These are phyloP conservation scores for Agrotis ipsilon DNA, from an alignment of 2,888 invertebrate species.

Conservation along the genomic window DNA sequence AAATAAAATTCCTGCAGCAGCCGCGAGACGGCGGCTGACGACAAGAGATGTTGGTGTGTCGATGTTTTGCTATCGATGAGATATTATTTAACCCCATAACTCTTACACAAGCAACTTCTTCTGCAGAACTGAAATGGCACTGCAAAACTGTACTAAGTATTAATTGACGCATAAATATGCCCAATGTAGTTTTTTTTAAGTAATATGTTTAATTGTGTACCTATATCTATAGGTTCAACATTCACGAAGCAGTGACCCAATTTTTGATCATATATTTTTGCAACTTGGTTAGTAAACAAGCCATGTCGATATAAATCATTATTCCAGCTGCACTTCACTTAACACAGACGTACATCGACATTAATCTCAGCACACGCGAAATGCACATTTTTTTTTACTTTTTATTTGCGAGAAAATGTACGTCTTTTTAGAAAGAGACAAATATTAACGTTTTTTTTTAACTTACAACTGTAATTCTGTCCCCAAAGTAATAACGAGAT, in stretches of 20 bases:
- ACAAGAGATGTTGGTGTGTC: conserved; percentile 12
- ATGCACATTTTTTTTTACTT: conserved; percentile 55
- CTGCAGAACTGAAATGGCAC: no score
- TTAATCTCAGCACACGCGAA: conserved; percentile 58
- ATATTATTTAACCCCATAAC: no score
- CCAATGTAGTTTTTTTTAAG: no score
- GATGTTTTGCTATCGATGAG: conserved; percentile 1
- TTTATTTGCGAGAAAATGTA: conserved; percentile 46
- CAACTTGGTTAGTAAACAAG: not conserved
- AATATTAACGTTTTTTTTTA: conserved; percentile 56
- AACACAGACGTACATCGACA: conserved; percentile 41
- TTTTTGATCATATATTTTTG: not conserved
- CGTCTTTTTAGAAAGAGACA: conserved; percentile 56
- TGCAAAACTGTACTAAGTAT: no score
- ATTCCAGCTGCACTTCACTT: conserved; percentile 39
- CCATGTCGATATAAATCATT: not conserved
- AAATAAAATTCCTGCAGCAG: conserved; percentile 58
- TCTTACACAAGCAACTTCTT: no score
- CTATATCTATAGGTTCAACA: no score
- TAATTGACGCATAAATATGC: no score
- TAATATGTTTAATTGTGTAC: no score
- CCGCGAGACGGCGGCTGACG: conserved; percentile 36
- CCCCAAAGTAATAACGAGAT: conserved; percentile 50
- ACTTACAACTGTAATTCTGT: conserved; percentile 40
- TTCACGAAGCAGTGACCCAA: no score